phyloP scores from a whole-genome alignment of 2,797 vertebrate species.

The Mormyrus hasselquistii region DNA sequence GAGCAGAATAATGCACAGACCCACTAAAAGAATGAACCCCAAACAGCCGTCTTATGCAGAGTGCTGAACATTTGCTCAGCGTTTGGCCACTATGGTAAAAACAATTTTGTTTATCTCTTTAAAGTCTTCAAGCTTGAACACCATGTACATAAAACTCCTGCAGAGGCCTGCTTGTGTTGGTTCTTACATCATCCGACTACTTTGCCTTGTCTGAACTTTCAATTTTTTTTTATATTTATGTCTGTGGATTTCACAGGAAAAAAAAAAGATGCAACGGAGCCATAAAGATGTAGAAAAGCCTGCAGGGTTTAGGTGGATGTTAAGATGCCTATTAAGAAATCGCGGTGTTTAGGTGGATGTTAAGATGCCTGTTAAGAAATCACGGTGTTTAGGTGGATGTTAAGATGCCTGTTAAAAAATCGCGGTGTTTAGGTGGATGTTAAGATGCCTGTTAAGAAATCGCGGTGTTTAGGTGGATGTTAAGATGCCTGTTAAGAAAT shows the following conservation, averaged over 20 bases:
- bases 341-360: too few relatives aligned
- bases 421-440: too few relatives aligned
- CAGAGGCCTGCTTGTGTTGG: not conserved
- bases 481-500: too few relatives aligned
- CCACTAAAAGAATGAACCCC: not conserved
- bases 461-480: too few relatives aligned
- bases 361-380: too few relatives aligned
- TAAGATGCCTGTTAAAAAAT: too few relatives aligned
- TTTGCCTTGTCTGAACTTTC: not conserved
- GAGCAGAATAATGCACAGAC: not conserved
- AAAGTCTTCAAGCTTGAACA: not conserved
- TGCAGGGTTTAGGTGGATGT: not conserved
- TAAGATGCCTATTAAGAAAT: not conserved
- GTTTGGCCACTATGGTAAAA: not conserved
- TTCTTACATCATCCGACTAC: not conserved
- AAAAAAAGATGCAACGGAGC: not conserved
- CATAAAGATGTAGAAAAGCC: not conserved
- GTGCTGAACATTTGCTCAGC: not conserved
- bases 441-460: too few relatives aligned
- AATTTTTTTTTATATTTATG: not conserved
- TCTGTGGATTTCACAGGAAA: not conserved
- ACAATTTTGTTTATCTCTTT: not conserved
- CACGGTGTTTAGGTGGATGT: too few relatives aligned
- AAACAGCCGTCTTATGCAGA: not conserved
- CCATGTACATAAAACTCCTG: not conserved